A percentile compares a stretch with the other conserved stretches of the same genome.
Evolutionary conservation across 2,113 vertebrate genomes (phyloP).

Genomic region (Stomatorhinus ivindoensis): DNA sequence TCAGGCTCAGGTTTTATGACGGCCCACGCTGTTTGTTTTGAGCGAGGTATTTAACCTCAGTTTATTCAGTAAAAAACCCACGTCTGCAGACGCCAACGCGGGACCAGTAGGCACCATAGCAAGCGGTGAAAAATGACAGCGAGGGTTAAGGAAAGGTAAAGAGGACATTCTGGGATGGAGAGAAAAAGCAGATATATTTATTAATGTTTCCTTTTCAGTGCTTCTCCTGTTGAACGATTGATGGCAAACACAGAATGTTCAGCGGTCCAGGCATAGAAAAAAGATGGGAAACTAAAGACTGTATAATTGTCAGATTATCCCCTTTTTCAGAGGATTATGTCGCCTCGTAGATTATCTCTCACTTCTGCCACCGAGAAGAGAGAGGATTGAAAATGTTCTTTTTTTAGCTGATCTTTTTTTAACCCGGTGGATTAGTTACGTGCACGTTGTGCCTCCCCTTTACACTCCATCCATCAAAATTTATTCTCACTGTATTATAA

Average conservation of each 20-base stretch:
- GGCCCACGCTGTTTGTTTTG: neutral
- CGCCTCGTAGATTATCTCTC: constrained; percentile 47
- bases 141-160: neutral
- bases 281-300: constrained; percentile 38
- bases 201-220: neutral
- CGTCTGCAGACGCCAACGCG: neutral
- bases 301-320: constrained; percentile 54
- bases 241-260: neutral
- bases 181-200: neutral
- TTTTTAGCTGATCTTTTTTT: constrained; percentile 23
- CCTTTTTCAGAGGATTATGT: constrained; percentile 46
- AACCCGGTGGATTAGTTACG: neutral
- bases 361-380: constrained; percentile 33
- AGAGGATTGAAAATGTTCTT: constrained; percentile 37
- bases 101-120: neutral
- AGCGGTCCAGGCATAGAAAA: constrained; percentile 23
- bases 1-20: neutral
- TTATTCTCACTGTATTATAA: neutral
- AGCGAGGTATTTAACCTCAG: neutral
- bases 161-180: neutral
- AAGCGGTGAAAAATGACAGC: neutral
- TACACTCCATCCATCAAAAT: neutral
- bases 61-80: neutral
- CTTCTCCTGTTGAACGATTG: neutral
- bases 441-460: neutral